Conservation (phyloP, 2,888 invertebrate species). For the Synergus japonicus region DNA sequence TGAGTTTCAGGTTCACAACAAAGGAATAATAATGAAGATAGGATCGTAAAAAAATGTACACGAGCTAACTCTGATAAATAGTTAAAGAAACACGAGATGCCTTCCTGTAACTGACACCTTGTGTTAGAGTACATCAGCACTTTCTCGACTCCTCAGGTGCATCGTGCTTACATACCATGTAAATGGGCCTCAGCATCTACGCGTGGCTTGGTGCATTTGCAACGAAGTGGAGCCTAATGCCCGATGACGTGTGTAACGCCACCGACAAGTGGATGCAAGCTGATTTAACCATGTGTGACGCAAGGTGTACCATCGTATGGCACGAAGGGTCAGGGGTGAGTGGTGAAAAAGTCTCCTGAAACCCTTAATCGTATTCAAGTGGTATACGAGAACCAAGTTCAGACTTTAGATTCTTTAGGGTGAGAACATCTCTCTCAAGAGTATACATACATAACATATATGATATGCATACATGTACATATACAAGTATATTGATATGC, state of each 20-base stretch:
- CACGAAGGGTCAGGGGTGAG: neutral
- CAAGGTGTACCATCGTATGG: slow-evolving; percentile 8
- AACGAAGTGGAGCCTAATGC: slow-evolving; percentile 4
- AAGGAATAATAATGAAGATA: neutral
- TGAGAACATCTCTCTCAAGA: neutral
- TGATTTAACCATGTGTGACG: neutral
- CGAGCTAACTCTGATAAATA: slow-evolving; percentile 1
- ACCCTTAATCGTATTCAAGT: neutral
- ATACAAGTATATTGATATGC: neutral
- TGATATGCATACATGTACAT: neutral
- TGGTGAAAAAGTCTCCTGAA: neutral
- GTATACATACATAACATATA: neutral
- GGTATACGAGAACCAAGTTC: neutral
- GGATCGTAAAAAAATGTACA: neutral
- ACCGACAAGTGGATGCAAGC: slow-evolving; percentile 8
- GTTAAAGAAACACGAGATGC: neutral
- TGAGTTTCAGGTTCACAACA: neutral
- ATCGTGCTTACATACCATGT: slow-evolving; percentile 30
- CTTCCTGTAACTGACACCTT: slow-evolving; percentile 13
- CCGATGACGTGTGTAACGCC: slow-evolving; percentile 31
- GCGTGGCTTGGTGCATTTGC: slow-evolving; percentile 29
- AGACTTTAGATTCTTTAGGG: neutral
- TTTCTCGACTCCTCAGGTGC: slow-evolving; percentile 24
- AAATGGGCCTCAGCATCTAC: slow-evolving; percentile 13
- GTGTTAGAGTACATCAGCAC: neutral